Percentiles rank a stretch among this genome's conserved stretches.
Conservation (phyloP, 2,888 invertebrate species). For the Tethea ocularis region DNA sequence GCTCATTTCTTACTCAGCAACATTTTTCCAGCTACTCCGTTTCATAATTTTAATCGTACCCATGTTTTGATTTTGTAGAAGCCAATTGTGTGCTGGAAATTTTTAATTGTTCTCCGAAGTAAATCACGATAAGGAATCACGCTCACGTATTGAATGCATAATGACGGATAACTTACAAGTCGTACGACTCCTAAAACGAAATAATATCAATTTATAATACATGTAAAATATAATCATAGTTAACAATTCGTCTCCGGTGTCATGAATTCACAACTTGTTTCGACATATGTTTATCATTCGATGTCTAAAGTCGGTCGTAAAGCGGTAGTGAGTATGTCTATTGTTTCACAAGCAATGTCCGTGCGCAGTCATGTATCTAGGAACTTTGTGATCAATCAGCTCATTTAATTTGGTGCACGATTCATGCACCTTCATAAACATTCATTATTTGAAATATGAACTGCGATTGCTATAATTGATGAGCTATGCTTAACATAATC, state of each 20-base stretch:
- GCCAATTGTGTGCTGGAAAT: slow-evolving; percentile 14
- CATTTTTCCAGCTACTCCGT: background rate
- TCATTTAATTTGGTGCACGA: slow-evolving; percentile 38
- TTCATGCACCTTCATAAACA: slow-evolving; percentile 9
- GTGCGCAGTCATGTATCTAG: slow-evolving; percentile 44
- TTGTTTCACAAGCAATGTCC: slow-evolving; percentile 52
- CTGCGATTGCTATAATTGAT: background rate
- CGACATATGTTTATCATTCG: slow-evolving; percentile 53
- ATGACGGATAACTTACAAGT: background rate
- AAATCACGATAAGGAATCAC: slow-evolving; percentile 3
- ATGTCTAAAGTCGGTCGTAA: slow-evolving; percentile 37
- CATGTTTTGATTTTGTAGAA: slow-evolving; percentile 2
- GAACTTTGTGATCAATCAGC: slow-evolving; percentile 44
- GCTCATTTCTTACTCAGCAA: background rate
- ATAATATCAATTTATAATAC: background rate
- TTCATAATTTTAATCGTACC: background rate
- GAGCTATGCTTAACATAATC: slow-evolving; percentile 1
- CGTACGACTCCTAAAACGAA: background rate
- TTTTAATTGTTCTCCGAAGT: slow-evolving; percentile 14
- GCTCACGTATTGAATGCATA: background rate
- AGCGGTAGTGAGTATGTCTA: slow-evolving; percentile 40
- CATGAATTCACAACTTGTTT: slow-evolving; percentile 48
- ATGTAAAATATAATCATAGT: slow-evolving; percentile 1
- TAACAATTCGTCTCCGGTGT: slow-evolving; percentile 8
- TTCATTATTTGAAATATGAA: background rate